Evolutionary conservation across 2,113 vertebrate species (phyloP).

Genomic region (Elephantulus edwardii): DNA sequence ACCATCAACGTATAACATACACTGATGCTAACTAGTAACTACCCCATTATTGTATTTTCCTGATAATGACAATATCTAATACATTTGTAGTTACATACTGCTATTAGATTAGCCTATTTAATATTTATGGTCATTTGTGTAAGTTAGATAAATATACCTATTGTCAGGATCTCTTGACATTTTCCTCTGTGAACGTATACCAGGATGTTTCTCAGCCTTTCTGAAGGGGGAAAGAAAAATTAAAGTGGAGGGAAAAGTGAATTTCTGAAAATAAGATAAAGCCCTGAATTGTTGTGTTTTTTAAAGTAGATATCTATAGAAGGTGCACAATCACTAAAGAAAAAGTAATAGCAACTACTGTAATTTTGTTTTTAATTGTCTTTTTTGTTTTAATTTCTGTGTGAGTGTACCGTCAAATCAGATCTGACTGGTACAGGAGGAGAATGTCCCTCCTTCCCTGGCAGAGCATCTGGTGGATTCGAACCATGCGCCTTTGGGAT

Average conservation of each 20-base stretch:
- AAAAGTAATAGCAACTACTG: background rate
- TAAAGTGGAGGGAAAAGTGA: slow-evolving; percentile 5
- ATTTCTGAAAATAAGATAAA: slow-evolving; percentile 45
- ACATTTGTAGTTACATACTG: background rate
- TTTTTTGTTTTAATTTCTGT: no score
- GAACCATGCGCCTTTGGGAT: no score
- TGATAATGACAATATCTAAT: background rate
- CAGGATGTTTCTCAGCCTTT: background rate
- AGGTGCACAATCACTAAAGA: background rate
- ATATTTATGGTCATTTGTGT: background rate
- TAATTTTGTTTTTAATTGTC: background rate
- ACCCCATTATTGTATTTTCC: background rate
- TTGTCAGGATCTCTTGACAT: background rate
- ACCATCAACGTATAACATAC: background rate
- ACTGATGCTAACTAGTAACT: background rate
- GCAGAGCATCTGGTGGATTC: no score
- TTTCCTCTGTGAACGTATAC: background rate
- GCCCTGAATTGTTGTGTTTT: background rate
- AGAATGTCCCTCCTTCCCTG: no score
- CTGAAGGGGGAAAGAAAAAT: slow-evolving; percentile 17
- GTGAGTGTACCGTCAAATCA: no score
- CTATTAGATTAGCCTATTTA: background rate
- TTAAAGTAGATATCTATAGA: background rate
- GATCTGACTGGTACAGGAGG: no score
- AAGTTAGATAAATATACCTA: background rate